Evolutionary conservation across 2,888 invertebrate species (phyloP).

Genomic region (Acrocyrtus sp.): DNA sequence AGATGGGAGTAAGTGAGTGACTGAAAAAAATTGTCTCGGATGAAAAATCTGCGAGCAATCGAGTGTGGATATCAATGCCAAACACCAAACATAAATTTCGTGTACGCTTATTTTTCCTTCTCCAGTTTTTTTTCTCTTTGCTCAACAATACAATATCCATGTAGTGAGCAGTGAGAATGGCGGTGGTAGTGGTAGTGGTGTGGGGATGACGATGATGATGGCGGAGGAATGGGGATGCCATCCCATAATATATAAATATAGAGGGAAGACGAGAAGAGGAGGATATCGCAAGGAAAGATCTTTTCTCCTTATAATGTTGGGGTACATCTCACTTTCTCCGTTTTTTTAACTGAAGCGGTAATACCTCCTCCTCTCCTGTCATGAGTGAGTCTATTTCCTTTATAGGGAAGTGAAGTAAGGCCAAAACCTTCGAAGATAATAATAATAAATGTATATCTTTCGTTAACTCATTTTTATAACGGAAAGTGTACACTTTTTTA

Average conservation of each 20-base stretch:
- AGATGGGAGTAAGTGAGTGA: too few relatives aligned
- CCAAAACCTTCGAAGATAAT: slow-evolving; percentile 26
- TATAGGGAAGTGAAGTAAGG: too few relatives aligned
- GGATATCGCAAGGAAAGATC: slow-evolving; percentile 25
- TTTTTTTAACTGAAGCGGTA: slow-evolving; percentile 3
- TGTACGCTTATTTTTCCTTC: slow-evolving; percentile 54
- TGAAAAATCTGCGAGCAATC: slow-evolving; percentile 64
- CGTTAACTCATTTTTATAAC: slow-evolving; percentile 39
- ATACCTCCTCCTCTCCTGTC: slow-evolving; percentile 29
- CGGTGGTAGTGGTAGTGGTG: too few relatives aligned
- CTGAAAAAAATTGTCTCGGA: slow-evolving; percentile 62
- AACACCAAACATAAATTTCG: slow-evolving; percentile 63
- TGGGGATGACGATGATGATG: too few relatives aligned
- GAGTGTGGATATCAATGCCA: slow-evolving; percentile 64
- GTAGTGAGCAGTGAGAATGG: too few relatives aligned
- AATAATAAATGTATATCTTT: slow-evolving; percentile 42
- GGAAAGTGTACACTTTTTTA: too few relatives aligned
- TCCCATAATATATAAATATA: not conserved
- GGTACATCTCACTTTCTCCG: slow-evolving; percentile 46
- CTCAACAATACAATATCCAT: slow-evolving; percentile 4
- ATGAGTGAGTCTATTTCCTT: slow-evolving; percentile 3
- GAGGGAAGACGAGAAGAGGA: not conserved
- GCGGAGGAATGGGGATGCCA: too few relatives aligned
- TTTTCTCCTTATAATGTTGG: slow-evolving; percentile 8
- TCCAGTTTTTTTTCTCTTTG: not conserved